Conservation (phyloP, 2,888 invertebrate species). For the Chelonus formosanus region DNA sequence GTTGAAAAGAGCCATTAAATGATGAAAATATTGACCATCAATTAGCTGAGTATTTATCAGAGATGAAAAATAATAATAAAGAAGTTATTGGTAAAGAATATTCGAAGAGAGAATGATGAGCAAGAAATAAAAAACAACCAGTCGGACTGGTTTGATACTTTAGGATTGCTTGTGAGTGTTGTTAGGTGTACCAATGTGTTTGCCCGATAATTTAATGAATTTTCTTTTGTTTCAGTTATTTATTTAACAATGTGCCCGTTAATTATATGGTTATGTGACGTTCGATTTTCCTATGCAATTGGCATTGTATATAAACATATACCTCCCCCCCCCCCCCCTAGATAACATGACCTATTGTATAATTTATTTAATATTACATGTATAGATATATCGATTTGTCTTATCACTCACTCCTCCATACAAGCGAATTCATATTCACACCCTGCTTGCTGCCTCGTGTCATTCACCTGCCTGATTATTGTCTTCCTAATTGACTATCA, state of each 20-base stretch:
- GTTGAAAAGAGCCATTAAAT: too few species aligned
- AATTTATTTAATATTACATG: background rate
- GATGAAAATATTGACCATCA: too few species aligned
- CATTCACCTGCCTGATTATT: slow-evolving; percentile 37
- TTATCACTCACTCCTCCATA: background rate
- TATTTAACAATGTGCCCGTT: slow-evolving; percentile 54
- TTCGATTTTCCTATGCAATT: slow-evolving; percentile 28
- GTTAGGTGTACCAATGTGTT: slow-evolving; percentile 56
- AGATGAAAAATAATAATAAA: too few species aligned
- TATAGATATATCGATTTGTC: slow-evolving; percentile 13
- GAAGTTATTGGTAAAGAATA: background rate
- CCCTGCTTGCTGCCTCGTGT: slow-evolving; percentile 42
- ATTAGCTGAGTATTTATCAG: too few species aligned
- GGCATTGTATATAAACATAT: slow-evolving; percentile 7
- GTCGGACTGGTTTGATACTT: slow-evolving; percentile 33
- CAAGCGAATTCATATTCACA: slow-evolving; percentile 15
- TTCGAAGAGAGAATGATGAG: slow-evolving; percentile 46
- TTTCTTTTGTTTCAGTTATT: slow-evolving; percentile 11
- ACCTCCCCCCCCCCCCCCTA: slow-evolving; percentile 1
- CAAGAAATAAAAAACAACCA: slow-evolving; percentile 15
- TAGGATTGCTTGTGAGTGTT: slow-evolving; percentile 61
- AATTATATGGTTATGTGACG: slow-evolving; percentile 47
- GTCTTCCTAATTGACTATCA: slow-evolving; percentile 22
- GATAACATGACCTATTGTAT: slow-evolving; percentile 3
- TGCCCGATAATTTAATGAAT: slow-evolving; percentile 46